These are phyloP conservation scores for Gavialis gangeticus DNA, from an alignment of 2,113 vertebrate species.

Conservation along the genomic window DNA sequence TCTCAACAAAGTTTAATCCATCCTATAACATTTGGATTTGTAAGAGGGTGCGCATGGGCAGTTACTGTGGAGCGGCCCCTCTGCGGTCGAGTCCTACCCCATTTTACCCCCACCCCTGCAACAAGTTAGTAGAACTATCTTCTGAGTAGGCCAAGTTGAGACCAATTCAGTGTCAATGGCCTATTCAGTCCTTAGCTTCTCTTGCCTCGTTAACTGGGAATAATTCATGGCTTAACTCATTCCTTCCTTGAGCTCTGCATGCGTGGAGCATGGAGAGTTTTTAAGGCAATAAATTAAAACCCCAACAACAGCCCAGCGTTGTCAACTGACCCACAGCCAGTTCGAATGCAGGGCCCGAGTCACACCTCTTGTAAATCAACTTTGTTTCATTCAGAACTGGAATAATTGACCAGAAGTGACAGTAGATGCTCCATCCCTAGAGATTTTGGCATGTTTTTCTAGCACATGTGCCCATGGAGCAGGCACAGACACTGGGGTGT, in stretches of 20 bases:
- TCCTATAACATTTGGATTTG: no score
- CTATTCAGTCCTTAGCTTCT: background rate
- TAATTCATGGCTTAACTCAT: background rate
- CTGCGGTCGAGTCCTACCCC: no score
- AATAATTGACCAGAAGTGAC: no score
- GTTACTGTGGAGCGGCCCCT: no score
- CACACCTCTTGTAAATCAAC: background rate
- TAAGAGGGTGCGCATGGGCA: no score
- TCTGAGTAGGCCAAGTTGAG: background rate
- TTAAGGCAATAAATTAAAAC: background rate
- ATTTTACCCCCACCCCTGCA: no score
- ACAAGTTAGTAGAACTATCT: background rate
- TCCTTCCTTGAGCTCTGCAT: background rate
- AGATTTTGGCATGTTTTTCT: no score
- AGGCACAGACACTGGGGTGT: no score
- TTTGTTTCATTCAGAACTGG: background rate
- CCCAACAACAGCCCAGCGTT: background rate
- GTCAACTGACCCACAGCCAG: background rate
- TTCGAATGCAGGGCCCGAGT: background rate
- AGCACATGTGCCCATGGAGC: no score
- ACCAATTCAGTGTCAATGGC: background rate
- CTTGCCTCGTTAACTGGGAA: background rate
- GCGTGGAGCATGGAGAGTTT: background rate
- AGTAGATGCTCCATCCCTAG: no score
- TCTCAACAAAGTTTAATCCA: no score